Evolutionary conservation across 2,888 invertebrate genomes (phyloP), one percentile per base, ranked within the genome.

Genomic region (Siphlonurus alternatus): DNA sequence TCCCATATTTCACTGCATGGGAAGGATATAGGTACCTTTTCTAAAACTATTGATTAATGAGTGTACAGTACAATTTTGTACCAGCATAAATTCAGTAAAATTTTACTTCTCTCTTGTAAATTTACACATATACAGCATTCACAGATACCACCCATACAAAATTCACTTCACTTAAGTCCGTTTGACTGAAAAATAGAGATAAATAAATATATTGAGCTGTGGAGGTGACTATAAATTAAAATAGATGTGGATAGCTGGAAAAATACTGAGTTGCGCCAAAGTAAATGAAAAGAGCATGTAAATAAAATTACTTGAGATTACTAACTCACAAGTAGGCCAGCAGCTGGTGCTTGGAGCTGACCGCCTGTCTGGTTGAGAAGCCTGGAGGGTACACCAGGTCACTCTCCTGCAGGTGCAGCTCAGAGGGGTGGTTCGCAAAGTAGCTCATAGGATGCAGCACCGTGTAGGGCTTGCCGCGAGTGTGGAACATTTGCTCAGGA

Each of bases 391-490:
- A 69, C 63, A 84, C 78, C 68, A 91, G 83, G 70, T 93, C 92
- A 56, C 82, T 80, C 63, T 92, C 90, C 19, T 81, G 82, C 1
- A 94, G 76, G 71, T 89, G 87, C 19, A 97, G 76, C 1, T 87
- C 76, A 67, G 91, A 88, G 0, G 89, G 86, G 71, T 91, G 83
- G 70, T 84, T 87, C 10, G 91, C 87, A 75, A 96, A 95, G 73
- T 87, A 88, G 61, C 93, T 87, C 70, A 89, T 89, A 0, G 97
- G 97, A 73, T 97, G 93, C 0, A 97, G 79, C 62, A 89, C 88
- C 2, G 94, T 85, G 73, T 89, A 97, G 0, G 92, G 89, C 73
- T 96, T 97, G 10, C 84, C 85, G 76, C 85, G 85, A 0, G 92
- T 92, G 72, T 93, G 93, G 74, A 87, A 93, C 25, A 93, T 77